phyloP scores from a whole-genome alignment of 2,797 vertebrate genomes.

The Pampus argenteus region DNA sequence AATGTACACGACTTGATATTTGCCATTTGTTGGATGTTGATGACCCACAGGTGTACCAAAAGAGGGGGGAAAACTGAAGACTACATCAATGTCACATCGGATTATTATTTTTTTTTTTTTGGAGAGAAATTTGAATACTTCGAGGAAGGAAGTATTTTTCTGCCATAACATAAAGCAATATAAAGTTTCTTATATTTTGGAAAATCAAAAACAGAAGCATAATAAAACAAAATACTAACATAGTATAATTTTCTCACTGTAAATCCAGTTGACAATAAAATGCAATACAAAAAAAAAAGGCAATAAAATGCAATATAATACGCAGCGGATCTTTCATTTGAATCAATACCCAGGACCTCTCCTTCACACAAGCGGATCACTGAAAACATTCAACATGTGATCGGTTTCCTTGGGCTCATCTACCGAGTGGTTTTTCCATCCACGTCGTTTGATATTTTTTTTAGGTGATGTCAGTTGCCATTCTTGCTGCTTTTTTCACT shows the following conservation, averaged over 20 bases:
- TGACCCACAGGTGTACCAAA: constrained; percentile 35
- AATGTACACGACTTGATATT: not conserved
- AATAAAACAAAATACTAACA: constrained; percentile 91
- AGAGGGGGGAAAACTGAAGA: constrained; percentile 36
- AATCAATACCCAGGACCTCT: constrained; percentile 81
- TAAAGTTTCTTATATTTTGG: constrained; percentile 88
- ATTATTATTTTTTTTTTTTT: constrained; percentile 45
- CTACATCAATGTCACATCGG: constrained; percentile 48
- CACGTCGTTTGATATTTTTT: constrained; percentile 67
- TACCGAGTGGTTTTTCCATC: constrained; percentile 63
- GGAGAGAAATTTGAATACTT: constrained; percentile 68
- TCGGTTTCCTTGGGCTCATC: constrained; percentile 52
- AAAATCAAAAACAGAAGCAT: constrained; percentile 91
- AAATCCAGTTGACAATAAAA: constrained; percentile 91
- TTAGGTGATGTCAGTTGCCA: constrained; percentile 60
- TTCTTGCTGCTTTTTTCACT: constrained; percentile 49
- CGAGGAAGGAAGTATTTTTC: constrained; percentile 80
- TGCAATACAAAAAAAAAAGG: constrained; percentile 80
- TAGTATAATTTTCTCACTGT: constrained; percentile 92
- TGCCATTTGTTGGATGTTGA: constrained; percentile 5
- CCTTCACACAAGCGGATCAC: constrained; percentile 68
- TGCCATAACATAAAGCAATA: constrained; percentile 86
- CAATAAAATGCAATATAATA: constrained; percentile 85
- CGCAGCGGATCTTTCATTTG: constrained; percentile 78
- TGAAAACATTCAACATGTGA: constrained; percentile 73